Percentiles rank a stretch among this genome's conserved stretches.
Evolutionary conservation across 2,888 invertebrate genomes (phyloP).

Genomic region (Eurois occulta): DNA sequence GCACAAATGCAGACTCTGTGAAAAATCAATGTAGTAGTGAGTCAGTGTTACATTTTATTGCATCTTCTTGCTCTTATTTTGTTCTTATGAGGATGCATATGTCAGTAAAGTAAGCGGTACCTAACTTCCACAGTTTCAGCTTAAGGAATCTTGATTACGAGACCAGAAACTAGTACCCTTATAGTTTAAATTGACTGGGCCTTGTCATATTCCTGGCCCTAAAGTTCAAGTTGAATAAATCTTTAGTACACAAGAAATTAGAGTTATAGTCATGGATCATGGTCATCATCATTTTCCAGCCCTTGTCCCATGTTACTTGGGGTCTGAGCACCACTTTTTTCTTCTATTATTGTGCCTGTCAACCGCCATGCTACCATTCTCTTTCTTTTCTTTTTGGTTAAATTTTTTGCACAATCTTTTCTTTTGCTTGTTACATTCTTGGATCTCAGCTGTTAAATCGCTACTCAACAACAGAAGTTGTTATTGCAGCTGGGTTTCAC

Average conservation of each 20-base stretch:
- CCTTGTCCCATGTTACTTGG: not conserved
- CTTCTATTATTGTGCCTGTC: not conserved
- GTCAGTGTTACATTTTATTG: too few species aligned
- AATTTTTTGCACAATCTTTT: not conserved
- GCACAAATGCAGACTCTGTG: too few species aligned
- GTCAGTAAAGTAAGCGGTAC: not conserved
- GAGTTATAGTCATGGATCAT: not conserved
- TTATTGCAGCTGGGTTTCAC: constrained; percentile 30
- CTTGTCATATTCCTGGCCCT: not conserved
- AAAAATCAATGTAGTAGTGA: not conserved
- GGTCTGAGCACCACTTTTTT: not conserved
- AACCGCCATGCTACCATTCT: not conserved
- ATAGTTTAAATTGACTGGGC: not conserved
- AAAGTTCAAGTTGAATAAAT: not conserved
- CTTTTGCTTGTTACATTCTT: not conserved
- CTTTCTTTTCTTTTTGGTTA: not conserved
- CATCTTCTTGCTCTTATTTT: not conserved
- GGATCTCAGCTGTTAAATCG: not conserved
- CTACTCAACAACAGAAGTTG: constrained; percentile 3
- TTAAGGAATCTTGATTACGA: not conserved
- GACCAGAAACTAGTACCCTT: not conserved
- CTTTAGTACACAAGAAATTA: not conserved
- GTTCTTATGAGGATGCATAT: not conserved
- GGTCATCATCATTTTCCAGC: not conserved
- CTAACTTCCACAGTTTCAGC: not conserved